Conservation (phyloP, 2,888 invertebrate genomes). For the Amphipyra tragopoginis region DNA sequence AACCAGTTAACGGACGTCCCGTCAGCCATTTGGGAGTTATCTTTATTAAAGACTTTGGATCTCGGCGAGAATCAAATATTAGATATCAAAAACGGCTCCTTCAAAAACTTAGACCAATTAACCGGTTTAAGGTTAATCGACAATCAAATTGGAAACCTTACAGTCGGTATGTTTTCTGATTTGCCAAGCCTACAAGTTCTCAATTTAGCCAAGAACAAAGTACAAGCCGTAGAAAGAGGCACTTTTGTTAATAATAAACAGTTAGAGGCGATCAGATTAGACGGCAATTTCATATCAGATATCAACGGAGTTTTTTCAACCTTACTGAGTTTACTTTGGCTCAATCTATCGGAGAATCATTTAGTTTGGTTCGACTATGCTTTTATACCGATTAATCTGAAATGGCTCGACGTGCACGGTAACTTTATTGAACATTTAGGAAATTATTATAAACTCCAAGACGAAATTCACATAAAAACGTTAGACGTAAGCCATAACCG, state of each 20-base stretch:
- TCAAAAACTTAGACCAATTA: slow-evolving; percentile 95
- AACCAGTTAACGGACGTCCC: slow-evolving; percentile 95
- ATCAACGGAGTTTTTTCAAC: slow-evolving; percentile 97
- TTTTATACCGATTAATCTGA: slow-evolving; percentile 95
- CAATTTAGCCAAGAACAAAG: slow-evolving; percentile 96
- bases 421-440: slow-evolving; percentile 96
- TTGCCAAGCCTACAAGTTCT: slow-evolving; percentile 95
- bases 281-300: slow-evolving; percentile 96
- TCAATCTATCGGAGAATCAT: slow-evolving; percentile 97
- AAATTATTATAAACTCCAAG: slow-evolving; percentile 96
- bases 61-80: slow-evolving; percentile 97
- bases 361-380: slow-evolving; percentile 98
- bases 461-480: slow-evolving; percentile 94
- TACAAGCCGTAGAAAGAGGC: slow-evolving; percentile 94
- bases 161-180: slow-evolving; percentile 96
- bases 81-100: slow-evolving; percentile 95
- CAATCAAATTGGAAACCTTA: slow-evolving; percentile 96
- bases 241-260: slow-evolving; percentile 95
- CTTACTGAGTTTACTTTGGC: slow-evolving; percentile 94
- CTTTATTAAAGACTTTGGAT: slow-evolving; percentile 96
- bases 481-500: slow-evolving; percentile 97
- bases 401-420: slow-evolving; percentile 97
- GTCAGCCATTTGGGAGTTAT: slow-evolving; percentile 94
- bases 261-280: slow-evolving; percentile 96
- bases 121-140: slow-evolving; percentile 96